Base-by-base conservation (phyloP, 2,888 invertebrate species). In the Amphiduros pacificus region DNA sequence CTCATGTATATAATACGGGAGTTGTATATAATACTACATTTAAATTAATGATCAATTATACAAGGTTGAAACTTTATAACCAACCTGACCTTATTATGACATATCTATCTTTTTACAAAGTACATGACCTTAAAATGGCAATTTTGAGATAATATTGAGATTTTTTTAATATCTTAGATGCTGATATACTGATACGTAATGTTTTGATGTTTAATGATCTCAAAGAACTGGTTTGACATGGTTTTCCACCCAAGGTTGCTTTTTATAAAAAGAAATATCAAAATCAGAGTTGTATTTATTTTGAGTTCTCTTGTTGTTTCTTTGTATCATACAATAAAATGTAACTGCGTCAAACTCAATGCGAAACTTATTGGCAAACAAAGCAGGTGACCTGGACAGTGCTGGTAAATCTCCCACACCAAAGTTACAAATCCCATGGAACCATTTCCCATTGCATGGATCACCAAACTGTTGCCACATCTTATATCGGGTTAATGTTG, bases 281-380 rank as follows among this genome's bases (percentile, higher is more conserved):
- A 44, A 44, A 9, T 44, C 22, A 20, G 6, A 6, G 22, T 44
- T 44, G n/a, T 5, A 5, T 4, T 22, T 22, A 5, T 44, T 22
- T 22, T 20, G 5, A 20, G 44, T 44, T 11, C 44, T n/a, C 6
- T 44, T 44, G 44, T 44, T n/a, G n/a, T 20, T 5, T 22, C 44
- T 20, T 22, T 20, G n/a, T 44, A 20, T 22, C 44, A 44, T 44
- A 22, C 44, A 44, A 17, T n/a, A 20, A 44, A 20, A 44, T 6
- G 44, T 22, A 11, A 44, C 44, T 9, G 44, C n/a, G 22, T 44
- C 44, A n/a, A 44, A n/a, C n/a, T 44, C 44, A 6, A n/a, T 44
- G 20, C 44, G 6, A 17, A 44, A 44, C n/a, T 44, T 44, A 44
- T 44, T 44, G 44, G 44, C 44, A 44, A 44, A 44, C 44, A 44